Conservation (phyloP, 2,113 vertebrate genomes). For the Ptyas mucosa region DNA sequence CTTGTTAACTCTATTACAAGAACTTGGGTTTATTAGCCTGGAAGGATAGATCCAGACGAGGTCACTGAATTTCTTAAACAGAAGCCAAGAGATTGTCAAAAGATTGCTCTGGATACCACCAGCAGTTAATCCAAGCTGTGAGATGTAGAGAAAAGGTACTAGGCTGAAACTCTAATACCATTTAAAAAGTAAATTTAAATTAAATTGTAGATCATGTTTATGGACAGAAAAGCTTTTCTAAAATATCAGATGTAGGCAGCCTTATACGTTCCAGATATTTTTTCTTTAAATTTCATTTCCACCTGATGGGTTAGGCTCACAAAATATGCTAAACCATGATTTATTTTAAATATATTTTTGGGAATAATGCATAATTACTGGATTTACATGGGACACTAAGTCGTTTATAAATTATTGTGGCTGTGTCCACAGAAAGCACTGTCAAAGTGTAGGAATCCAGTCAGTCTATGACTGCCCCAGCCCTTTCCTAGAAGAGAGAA, state of each 20-base stretch:
- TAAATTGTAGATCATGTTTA: not conserved
- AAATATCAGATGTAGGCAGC: not conserved
- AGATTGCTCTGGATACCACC: not conserved
- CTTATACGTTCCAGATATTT: not conserved
- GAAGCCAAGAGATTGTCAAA: not conserved
- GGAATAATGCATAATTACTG: not conserved
- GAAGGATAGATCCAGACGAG: not conserved
- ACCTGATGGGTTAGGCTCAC: not conserved
- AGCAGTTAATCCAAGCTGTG: not conserved
- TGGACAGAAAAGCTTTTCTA: not conserved
- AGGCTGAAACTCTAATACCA: not conserved
- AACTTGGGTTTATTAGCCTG: not conserved
- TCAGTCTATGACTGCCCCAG: not conserved
- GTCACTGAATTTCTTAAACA: not conserved
- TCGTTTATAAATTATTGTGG: not conserved
- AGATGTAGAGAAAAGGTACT: not conserved
- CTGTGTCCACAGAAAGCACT: not conserved
- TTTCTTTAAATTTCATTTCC: not conserved
- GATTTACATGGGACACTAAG: not conserved
- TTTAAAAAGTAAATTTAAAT: not conserved
- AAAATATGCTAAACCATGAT: not conserved
- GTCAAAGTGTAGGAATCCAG: not conserved
- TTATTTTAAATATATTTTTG: not conserved
- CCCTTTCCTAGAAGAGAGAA: not conserved
- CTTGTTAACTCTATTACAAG: not conserved